A percentile compares a stretch with the other conserved stretches of the same genome.
These are phyloP conservation scores for Leptobrachium ailaonicum DNA, from an alignment of 2,113 vertebrate species.

Conservation along the genomic window DNA sequence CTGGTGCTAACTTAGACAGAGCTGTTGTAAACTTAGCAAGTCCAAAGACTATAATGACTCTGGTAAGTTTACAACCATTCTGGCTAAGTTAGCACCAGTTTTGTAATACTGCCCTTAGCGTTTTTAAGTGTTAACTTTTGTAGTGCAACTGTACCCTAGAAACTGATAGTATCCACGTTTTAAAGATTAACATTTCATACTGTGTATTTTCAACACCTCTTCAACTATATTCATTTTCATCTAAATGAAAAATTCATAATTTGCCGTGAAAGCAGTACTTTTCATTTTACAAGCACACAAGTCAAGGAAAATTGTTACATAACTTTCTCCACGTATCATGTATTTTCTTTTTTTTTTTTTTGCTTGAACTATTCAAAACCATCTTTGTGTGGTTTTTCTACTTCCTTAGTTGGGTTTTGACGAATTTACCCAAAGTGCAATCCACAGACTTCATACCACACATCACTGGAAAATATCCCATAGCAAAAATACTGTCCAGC, in stretches of 20 bases:
- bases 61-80: no score
- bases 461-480: not conserved
- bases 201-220: not conserved
- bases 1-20: no score
- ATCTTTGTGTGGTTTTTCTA: not conserved
- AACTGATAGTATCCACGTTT: no score
- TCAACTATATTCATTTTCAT: not conserved
- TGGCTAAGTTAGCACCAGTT: no score
- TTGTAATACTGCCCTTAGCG: no score
- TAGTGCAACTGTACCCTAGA: no score
- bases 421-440: not conserved
- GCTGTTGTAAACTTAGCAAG: no score
- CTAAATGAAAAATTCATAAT: not conserved
- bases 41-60: no score
- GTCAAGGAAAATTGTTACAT: constrained; percentile 4
- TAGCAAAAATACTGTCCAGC: not conserved
- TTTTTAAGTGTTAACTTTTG: no score
- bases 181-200: no score
- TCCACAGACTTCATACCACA: not conserved
- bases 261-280: not conserved
- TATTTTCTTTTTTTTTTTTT: not conserved
- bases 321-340: not conserved
- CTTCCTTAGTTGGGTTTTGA: not conserved
- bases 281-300: not conserved
- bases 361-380: not conserved